phyloP scores from a whole-genome alignment of 2,113 vertebrate genomes.

The Mastomys coucha region DNA sequence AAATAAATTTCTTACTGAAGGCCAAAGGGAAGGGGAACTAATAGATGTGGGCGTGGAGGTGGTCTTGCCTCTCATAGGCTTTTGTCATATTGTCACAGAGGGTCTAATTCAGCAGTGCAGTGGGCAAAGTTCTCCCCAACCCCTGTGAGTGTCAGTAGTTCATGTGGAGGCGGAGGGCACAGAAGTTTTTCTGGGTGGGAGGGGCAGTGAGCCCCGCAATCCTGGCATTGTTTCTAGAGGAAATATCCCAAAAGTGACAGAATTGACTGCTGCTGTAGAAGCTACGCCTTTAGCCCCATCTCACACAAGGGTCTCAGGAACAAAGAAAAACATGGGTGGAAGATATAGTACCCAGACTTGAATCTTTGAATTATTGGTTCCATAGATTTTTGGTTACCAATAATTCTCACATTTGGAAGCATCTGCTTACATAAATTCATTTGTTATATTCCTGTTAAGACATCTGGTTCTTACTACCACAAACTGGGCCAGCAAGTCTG shows the following conservation, averaged over 20 bases:
- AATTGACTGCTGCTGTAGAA: background rate
- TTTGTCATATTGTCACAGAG: background rate
- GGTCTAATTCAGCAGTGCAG: background rate
- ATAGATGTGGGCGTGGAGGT: background rate
- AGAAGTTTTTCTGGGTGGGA: background rate
- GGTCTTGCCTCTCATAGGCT: too few species aligned
- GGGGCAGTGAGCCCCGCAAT: background rate
- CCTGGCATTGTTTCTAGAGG: conserved; percentile 54
- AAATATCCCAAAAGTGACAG: conserved; percentile 41
- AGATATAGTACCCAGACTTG: background rate
- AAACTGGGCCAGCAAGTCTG: background rate
- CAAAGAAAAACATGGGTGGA: background rate
- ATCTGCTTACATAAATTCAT: background rate
- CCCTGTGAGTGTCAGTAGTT: background rate
- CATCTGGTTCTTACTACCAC: background rate
- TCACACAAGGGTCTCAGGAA: background rate
- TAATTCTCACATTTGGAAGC: background rate
- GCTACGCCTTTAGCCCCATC: background rate
- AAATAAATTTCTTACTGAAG: background rate
- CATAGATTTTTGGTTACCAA: background rate
- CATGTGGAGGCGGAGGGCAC: background rate
- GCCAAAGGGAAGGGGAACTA: too few species aligned
- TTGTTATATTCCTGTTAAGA: background rate
- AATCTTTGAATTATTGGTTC: background rate
- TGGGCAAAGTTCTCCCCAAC: background rate